Evolutionary conservation across 64 coral and sea anemone species (phyloP).

Genomic region (Dendrophyllia cribrosa): DNA sequence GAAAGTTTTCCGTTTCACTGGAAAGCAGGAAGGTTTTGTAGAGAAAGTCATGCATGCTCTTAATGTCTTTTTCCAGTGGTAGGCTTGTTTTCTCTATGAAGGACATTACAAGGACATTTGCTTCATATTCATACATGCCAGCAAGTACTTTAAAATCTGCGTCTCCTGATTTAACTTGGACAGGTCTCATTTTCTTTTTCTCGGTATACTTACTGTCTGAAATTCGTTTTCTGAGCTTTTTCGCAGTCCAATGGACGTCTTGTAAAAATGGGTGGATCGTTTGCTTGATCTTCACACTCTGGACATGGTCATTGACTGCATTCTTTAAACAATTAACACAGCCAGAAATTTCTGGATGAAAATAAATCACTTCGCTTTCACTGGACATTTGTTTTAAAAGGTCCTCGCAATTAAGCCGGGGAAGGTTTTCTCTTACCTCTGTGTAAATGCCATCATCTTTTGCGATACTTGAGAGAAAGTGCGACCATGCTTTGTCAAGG

Average conservation of each 20-base stretch:
- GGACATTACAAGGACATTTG: neutral
- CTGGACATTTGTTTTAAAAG: conserved; percentile 36
- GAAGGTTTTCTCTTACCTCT: conserved; percentile 40
- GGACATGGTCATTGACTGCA: neutral
- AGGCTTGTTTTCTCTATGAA: neutral
- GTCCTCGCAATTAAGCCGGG: conserved; percentile 31
- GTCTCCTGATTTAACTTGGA: neutral
- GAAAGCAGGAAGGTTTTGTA: neutral
- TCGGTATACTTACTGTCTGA: neutral
- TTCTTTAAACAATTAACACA: neutral
- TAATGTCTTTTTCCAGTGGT: neutral
- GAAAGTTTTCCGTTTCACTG: neutral
- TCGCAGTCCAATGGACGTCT: neutral
- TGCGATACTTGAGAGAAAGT: neutral
- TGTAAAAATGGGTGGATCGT: conserved; percentile 1
- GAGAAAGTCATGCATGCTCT: neutral
- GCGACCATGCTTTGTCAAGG: conserved; percentile 6
- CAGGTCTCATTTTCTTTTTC: neutral
- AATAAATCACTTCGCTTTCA: conserved; percentile 63
- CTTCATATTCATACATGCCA: neutral
- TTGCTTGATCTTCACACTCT: conserved; percentile 12
- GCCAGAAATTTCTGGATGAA: neutral
- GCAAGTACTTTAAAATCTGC: neutral
- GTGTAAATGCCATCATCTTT: neutral
- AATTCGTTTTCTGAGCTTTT: neutral